A percentile compares a stretch with the other conserved stretches of the same genome.
Evolutionary conservation across 2,888 invertebrate species (phyloP).

Genomic region (Ametastegia equiseti): DNA sequence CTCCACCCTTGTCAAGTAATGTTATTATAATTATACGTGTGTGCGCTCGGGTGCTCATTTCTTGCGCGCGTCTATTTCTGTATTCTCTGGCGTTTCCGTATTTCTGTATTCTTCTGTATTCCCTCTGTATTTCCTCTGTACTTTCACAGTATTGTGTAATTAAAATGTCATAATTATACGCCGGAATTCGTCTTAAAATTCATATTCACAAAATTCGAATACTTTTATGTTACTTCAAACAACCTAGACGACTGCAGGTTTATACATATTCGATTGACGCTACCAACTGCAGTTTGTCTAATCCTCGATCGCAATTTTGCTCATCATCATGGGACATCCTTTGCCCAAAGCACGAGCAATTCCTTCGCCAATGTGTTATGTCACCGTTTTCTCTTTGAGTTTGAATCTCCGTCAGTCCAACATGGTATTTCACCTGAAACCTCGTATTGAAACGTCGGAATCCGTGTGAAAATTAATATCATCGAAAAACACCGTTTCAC

Average conservation of each 20-base stretch:
- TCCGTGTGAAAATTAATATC: conserved; percentile 4
- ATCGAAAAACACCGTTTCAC: not conserved
- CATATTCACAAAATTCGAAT: conserved; percentile 8
- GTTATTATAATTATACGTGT: conserved; percentile 75
- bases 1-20: conserved; percentile 74
- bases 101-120: conserved; percentile 54
- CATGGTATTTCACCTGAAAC: not conserved
- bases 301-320: not conserved
- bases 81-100: conserved; percentile 40
- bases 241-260: not conserved
- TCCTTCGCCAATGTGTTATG: not conserved
- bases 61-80: conserved; percentile 58
- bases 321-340: not conserved
- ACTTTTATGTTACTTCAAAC: conserved; percentile 2
- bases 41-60: conserved; percentile 66
- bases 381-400: conserved; percentile 42
- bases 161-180: conserved; percentile 68
- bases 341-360: not conserved
- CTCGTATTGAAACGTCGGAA: not conserved
- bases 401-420: not conserved
- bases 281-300: not conserved
- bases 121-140: conserved; percentile 53
- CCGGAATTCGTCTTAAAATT: conserved; percentile 36
- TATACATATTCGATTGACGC: not conserved
- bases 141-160: conserved; percentile 66